phyloP scores from a whole-genome alignment of 2,888 invertebrate genomes.

The Sinopyrophorus schimmeli region DNA sequence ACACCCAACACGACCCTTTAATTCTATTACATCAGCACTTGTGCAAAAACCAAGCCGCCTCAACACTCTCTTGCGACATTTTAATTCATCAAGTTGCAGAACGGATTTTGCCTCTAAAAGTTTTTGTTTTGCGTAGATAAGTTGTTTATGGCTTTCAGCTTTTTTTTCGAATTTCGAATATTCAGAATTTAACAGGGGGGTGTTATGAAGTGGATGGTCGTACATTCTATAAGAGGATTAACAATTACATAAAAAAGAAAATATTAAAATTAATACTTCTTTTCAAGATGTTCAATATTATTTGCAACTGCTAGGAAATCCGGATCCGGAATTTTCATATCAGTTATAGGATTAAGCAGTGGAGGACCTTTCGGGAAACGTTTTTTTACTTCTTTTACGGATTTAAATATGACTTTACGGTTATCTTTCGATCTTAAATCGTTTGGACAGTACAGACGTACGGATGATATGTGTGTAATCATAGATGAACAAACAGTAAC shows the following conservation, averaged over 20 bases:
- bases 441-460: constrained; percentile 87
- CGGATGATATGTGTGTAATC: constrained; percentile 84
- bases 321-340: constrained; percentile 91
- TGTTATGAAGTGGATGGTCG: constrained; percentile 79
- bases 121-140: constrained; percentile 71
- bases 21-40: constrained; percentile 90
- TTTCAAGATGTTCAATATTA: constrained; percentile 82
- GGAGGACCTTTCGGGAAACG: constrained; percentile 89
- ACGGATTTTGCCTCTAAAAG: constrained; percentile 86
- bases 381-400: constrained; percentile 85
- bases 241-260: constrained; percentile 11
- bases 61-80: constrained; percentile 91
- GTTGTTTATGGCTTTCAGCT: constrained; percentile 64
- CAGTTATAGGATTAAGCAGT: constrained; percentile 87
- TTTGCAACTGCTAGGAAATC: constrained; percentile 80
- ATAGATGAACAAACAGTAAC: constrained; percentile 83
- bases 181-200: constrained; percentile 69
- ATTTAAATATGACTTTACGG: constrained; percentile 81
- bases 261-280: constrained; percentile 57
- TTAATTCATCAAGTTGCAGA: constrained; percentile 95
- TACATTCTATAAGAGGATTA: constrained; percentile 61
- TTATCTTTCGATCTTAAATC: constrained; percentile 86
- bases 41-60: constrained; percentile 92
- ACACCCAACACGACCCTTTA: constrained; percentile 99
- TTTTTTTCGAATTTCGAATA: constrained; percentile 79